These are phyloP conservation scores for Eulithis testata DNA, from an alignment of 2,888 invertebrate genomes.

Conservation along the genomic window DNA sequence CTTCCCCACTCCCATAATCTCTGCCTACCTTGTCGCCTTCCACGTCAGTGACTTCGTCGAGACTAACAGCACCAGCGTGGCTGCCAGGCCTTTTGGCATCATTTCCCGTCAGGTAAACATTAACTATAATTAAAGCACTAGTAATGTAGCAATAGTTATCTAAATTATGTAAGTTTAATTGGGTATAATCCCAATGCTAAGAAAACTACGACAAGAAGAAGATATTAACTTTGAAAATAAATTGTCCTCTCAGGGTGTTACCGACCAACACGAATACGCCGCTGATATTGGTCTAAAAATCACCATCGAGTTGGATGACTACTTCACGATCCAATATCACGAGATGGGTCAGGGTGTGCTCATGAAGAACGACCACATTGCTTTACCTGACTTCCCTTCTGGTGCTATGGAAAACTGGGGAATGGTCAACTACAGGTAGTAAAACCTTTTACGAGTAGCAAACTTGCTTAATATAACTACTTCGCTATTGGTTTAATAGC, in stretches of 20 bases:
- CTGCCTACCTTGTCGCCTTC: conserved; percentile 93
- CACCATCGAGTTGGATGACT: conserved; percentile 81
- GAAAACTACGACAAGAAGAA: neutral
- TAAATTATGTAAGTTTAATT: no score
- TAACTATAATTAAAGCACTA: neutral
- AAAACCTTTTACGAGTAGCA: neutral
- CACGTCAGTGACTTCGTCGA: conserved; percentile 90
- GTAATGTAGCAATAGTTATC: no score
- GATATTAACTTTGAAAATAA: no score
- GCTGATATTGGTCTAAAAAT: conserved; percentile 74
- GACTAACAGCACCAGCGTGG: conserved; percentile 55
- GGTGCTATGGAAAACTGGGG: conserved; percentile 96
- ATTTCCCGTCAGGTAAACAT: conserved; percentile 61
- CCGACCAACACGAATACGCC: conserved; percentile 72
- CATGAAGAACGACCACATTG: conserved; percentile 88
- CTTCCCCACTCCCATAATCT: conserved; percentile 87
- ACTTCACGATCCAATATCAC: conserved; percentile 82
- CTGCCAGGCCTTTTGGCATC: conserved; percentile 66
- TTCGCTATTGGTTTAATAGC: no score
- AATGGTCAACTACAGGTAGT: conserved; percentile 89
- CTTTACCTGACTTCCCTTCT: conserved; percentile 90
- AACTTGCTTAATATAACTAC: no score
- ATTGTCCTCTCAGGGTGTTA: conserved; percentile 49
- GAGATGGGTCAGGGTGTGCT: conserved; percentile 79
- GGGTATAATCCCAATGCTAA: no score